These are phyloP conservation scores for Petaurus breviceps DNA, from an alignment of 2,113 vertebrate species.

Conservation along the genomic window DNA sequence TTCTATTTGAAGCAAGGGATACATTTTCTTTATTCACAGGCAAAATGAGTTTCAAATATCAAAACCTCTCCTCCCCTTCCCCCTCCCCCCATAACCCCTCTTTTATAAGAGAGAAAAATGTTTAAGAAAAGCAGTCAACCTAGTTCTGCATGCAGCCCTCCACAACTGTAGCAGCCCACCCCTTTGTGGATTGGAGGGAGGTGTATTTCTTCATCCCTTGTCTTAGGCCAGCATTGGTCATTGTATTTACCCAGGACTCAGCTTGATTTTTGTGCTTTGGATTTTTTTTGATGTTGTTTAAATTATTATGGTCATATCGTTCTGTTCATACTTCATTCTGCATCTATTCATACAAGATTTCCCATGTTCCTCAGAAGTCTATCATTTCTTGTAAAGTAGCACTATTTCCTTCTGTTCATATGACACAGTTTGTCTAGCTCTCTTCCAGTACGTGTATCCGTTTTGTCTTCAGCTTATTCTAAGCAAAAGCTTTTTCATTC, in stretches of 20 bases:
- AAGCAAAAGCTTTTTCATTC: constrained; percentile 1
- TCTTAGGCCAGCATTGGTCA: background rate
- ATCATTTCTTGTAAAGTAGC: background rate
- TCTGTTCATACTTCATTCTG: background rate
- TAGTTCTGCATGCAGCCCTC: background rate
- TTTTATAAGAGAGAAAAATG: background rate
- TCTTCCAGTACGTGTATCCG: background rate
- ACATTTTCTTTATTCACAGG: constrained; percentile 33
- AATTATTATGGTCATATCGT: background rate
- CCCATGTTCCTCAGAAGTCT: background rate
- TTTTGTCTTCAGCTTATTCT: background rate
- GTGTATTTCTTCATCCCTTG: background rate
- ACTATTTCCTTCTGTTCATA: background rate
- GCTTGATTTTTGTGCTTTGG: background rate
- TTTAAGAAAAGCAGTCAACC: background rate
- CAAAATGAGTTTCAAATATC: background rate
- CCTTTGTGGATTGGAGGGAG: background rate
- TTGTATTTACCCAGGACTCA: background rate
- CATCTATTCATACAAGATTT: background rate
- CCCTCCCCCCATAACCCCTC: background rate
- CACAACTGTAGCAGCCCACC: background rate
- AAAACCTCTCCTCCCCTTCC: no score
- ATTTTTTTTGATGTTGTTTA: background rate
- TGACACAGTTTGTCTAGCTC: background rate
- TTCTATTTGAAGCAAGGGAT: constrained; percentile 50